phyloP scores from a whole-genome alignment of 2,113 vertebrate genomes.

The Nyctibius bracteatus region DNA sequence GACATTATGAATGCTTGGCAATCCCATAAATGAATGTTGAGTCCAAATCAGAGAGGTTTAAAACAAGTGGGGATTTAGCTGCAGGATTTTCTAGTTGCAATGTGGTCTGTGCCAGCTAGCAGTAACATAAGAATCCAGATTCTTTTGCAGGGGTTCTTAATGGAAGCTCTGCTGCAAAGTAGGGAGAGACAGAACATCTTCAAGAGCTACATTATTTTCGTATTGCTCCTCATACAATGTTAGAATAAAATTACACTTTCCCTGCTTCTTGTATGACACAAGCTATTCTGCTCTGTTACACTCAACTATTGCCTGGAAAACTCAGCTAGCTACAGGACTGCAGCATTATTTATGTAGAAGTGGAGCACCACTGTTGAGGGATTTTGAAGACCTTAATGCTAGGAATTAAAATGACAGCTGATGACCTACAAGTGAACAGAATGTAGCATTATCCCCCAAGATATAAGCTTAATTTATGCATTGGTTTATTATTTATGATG shows the following conservation, averaged over 20 bases:
- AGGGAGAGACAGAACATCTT: not conserved
- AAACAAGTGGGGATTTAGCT: not conserved
- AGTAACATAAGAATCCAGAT: not conserved
- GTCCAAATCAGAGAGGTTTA: not conserved
- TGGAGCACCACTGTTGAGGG: not conserved
- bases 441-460: conserved; percentile 9
- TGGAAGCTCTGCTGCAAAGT: not conserved
- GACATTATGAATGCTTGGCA: not conserved
- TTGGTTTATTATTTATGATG: conserved; percentile 38
- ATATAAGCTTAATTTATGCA: conserved; percentile 6
- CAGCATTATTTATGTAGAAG: not conserved
- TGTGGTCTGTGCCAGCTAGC: not conserved
- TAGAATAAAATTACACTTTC: not conserved
- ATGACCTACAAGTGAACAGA: conserved; percentile 8
- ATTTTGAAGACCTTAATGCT: not conserved
- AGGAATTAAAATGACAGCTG: conserved; percentile 14
- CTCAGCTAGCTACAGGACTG: not conserved
- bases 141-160: not conserved
- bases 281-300: not conserved
- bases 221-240: not conserved
- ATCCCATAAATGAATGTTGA: not conserved
- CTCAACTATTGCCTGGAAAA: not conserved
- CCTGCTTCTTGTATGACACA: not conserved
- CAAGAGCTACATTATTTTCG: not conserved
- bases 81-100: not conserved